A percentile compares a stretch with the other conserved stretches of the same genome.
Evolutionary conservation across 2,888 invertebrate genomes (phyloP).

Genomic region (Augiades crinisus): DNA sequence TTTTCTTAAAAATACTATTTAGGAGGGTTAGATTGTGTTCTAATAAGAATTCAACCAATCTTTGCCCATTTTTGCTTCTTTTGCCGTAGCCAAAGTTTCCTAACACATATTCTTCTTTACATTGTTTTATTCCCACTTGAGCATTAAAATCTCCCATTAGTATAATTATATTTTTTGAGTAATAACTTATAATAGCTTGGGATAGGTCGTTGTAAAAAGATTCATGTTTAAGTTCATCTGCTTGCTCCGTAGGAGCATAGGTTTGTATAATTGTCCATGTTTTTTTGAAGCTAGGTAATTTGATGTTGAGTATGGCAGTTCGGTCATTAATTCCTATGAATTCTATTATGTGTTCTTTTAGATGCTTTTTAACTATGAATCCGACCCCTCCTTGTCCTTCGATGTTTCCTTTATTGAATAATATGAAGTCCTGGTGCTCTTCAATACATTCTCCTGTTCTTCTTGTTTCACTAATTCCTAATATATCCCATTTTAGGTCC

Average conservation of each 20-base stretch:
- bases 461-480: slow-evolving; percentile 29
- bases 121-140: slow-evolving; percentile 19
- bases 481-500: slow-evolving; percentile 28
- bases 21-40: slow-evolving; percentile 20
- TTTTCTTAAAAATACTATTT: slow-evolving; percentile 25
- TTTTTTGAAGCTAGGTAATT: background rate
- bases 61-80: slow-evolving; percentile 24
- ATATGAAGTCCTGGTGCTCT: slow-evolving; percentile 10
- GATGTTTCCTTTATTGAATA: slow-evolving; percentile 20
- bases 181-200: background rate
- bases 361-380: slow-evolving; percentile 22
- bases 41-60: slow-evolving; percentile 19
- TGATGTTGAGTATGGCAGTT: slow-evolving; percentile 1
- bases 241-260: slow-evolving; percentile 9
- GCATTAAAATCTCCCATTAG: slow-evolving; percentile 26
- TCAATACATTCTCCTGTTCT: slow-evolving; percentile 19
- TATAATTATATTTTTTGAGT: slow-evolving; percentile 6
- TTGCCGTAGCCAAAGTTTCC: slow-evolving; percentile 24
- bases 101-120: slow-evolving; percentile 16
- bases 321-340: slow-evolving; percentile 4
- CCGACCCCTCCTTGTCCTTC: slow-evolving; percentile 16
- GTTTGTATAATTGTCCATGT: slow-evolving; percentile 8
- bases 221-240: slow-evolving; percentile 1
- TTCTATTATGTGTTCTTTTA: background rate
- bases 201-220: background rate